Conservation (phyloP, 2,797 vertebrate genomes). For the Tenualosa thibaudeaui region DNA sequence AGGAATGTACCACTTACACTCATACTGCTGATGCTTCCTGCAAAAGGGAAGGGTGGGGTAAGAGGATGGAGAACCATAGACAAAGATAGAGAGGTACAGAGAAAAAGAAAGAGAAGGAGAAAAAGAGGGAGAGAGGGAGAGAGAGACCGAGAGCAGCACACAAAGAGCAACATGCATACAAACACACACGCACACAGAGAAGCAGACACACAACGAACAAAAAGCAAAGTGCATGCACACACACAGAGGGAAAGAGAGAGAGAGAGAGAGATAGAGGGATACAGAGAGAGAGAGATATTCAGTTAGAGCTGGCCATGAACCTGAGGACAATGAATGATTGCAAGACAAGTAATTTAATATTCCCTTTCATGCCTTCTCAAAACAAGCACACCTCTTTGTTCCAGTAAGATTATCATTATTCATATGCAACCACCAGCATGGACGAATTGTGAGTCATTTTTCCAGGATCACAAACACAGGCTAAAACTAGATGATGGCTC, state of each 20-base stretch:
- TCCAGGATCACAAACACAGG: background rate
- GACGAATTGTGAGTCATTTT: background rate
- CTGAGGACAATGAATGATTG: background rate
- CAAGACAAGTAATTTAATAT: slow-evolving; percentile 17
- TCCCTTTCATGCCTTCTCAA: slow-evolving; percentile 1
- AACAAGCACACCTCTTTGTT: slow-evolving; percentile 15
- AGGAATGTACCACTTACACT: slow-evolving; percentile 98
- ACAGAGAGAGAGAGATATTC: background rate
- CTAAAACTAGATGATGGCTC: background rate
- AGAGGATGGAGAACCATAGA: background rate
- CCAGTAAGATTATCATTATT: background rate
- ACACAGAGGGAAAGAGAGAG: background rate
- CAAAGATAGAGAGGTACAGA: background rate
- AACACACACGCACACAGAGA: background rate
- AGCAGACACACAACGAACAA: background rate
- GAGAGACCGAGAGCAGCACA: background rate
- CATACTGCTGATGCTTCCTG: slow-evolving; percentile 96
- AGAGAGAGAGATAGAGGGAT: background rate
- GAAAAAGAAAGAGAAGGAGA: background rate
- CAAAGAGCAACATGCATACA: background rate
- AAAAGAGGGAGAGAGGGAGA: background rate
- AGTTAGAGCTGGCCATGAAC: background rate
- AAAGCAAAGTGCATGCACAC: no score
- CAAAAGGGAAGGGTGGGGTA: background rate
- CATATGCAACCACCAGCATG: background rate